Evolutionary conservation across 2,797 vertebrate genomes (phyloP), one percentile per base, ranked within the genome.

Genomic region (Furcifer pardalis): DNA sequence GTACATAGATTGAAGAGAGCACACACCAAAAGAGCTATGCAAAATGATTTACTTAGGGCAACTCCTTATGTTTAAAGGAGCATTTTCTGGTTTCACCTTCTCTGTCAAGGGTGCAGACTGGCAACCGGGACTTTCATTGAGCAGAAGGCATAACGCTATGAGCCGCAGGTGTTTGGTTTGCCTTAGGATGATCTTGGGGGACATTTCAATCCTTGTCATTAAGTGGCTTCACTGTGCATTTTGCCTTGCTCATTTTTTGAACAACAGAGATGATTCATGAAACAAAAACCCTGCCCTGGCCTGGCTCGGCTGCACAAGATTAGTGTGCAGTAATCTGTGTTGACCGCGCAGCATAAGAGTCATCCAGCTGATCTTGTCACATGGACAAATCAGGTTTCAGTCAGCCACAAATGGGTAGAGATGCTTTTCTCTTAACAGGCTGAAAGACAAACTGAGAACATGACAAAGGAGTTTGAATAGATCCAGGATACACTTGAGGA

Each of bases 1-100:
- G 79, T 83, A 88, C 0, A 3, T 75, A 93, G 91, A 92, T 90
- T 90, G 90, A 80, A 83, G 5, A 7, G 21, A 44, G 60, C 8
- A n/a, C 44, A 27, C 52, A n/a, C n/a, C n/a, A n/a, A n/a, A n/a
- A n/a, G n/a, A n/a, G n/a, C 52, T 32, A 23, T 9, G 37, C 12
- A 25, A 40, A 66, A 56, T 37, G 42, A 37, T 59, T 23, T 42
- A 27, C 15, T 9, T 46, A 7, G 25, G 60, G 19, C 60, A 60
- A 60, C 13, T 49, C 62, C 8, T 76, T 69, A n/a, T 9, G 25
- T 46, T 86, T 60, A 68, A 10, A 60, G 30, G 30, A 30, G 37
- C 23, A 59, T 80, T 30, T 85, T 0, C 0, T 1, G 65, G 56
- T 49, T 74, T 66, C 4, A 0, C 0, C 0, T 32, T 78, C 25